Conservation (phyloP, 2,888 invertebrate species). For the Apodemia duryi region DNA sequence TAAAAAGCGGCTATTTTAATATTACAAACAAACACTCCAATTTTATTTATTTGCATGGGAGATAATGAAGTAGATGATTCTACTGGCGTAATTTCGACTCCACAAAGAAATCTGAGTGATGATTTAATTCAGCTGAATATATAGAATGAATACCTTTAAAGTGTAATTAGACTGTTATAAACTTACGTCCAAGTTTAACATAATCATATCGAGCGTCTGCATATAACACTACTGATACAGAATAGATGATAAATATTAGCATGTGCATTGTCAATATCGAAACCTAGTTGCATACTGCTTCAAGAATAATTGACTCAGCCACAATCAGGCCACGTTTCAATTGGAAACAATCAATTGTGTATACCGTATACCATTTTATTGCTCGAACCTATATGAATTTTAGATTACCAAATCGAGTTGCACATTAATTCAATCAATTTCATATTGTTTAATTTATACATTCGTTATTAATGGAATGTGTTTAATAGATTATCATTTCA, state of each 20-base stretch:
- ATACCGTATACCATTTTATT: slow-evolving; percentile 55
- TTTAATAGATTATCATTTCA: too few relatives aligned
- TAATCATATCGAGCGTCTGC: slow-evolving; percentile 47
- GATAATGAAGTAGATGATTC: too few relatives aligned
- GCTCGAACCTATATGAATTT: slow-evolving; percentile 50
- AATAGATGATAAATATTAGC: slow-evolving; percentile 29
- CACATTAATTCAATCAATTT: slow-evolving; percentile 12
- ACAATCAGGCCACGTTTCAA: slow-evolving; percentile 40
- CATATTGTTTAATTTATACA: not conserved
- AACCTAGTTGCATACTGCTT: slow-evolving; percentile 26
- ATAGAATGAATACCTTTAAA: too few relatives aligned
- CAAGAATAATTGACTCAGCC: slow-evolving; percentile 33
- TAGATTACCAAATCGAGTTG: slow-evolving; percentile 41
- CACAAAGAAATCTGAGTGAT: too few relatives aligned
- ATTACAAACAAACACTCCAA: too few relatives aligned
- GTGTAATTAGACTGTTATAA: not conserved
- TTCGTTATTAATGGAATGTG: not conserved
- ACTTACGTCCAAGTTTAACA: slow-evolving; percentile 68
- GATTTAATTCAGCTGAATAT: too few relatives aligned
- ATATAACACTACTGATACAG: slow-evolving; percentile 28
- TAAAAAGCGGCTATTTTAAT: too few relatives aligned
- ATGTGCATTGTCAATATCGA: slow-evolving; percentile 34
- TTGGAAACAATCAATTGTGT: slow-evolving; percentile 53
- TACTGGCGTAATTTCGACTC: too few relatives aligned
- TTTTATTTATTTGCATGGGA: too few relatives aligned